Evolutionary conservation across 2,888 invertebrate species (phyloP), one percentile per base, ranked within the genome.

Genomic region (Limenitis camilla): DNA sequence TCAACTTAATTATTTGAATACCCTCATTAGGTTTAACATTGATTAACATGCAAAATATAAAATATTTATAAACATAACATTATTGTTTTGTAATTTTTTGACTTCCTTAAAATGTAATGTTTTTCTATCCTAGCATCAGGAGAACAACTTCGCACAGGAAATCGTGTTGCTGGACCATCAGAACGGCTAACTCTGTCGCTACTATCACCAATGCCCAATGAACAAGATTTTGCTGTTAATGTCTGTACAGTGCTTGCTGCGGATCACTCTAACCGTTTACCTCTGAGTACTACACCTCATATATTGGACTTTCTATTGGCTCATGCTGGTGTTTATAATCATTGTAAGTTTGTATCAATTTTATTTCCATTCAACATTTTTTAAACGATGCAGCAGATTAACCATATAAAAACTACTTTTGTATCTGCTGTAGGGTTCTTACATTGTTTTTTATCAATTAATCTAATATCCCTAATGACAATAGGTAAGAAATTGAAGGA

Each of bases 141-240:
- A 4, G 86, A 86, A 62, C 69, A 81, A 1, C 64, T 84, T 0
- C 78, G 81, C 0, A 64, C 78, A 0, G 64, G 52, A 6, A 63
- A 63, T 11, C 71, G 77, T 2, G 71, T 78, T 3, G 84, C 85
- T 0, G 84, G 85, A 5, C 81, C 88, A 0, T 92, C 94, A 1
- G 95, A 95, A 68, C 92, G 96, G 56, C 87, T 99, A 54, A 92
- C 96, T n/a, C 88, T 97, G 49, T 97, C 98, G 0, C 89, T 99
- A 36, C 86, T 97, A 48, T 96, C 96, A n/a, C 98, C 99, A 1
- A 89, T 99, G 75, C 98, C 99, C 5, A 99, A 99, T 79, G 99
- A 99, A 78, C 97, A 98, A 76, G 99, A 99, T 84, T 97, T 99
- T 78, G 98, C 98, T 29, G 93, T 99, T 67, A 99, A 99, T 79